Percentiles rank a stretch among this genome's conserved stretches.
These are phyloP conservation scores for Pungitius pungitius DNA, from an alignment of 2,113 vertebrate genomes.

Conservation along the genomic window DNA sequence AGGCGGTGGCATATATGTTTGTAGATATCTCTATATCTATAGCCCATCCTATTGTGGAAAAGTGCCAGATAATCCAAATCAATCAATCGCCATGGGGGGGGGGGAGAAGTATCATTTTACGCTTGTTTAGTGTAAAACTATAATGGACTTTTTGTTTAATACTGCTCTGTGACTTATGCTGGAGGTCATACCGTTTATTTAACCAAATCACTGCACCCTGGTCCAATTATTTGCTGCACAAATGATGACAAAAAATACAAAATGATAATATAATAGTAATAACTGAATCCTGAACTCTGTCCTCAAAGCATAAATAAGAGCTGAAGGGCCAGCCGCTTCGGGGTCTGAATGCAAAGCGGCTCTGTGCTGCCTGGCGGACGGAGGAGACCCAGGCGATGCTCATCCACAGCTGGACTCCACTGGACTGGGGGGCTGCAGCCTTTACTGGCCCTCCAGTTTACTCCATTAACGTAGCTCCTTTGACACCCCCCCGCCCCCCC, in stretches of 20 bases:
- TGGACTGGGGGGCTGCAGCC: slow-evolving; percentile 62
- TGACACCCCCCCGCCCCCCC: slow-evolving; percentile 37
- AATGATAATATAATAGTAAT: slow-evolving; percentile 61
- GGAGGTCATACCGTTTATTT: slow-evolving; percentile 42
- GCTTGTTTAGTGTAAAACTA: slow-evolving; percentile 40
- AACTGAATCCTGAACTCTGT: slow-evolving; percentile 50
- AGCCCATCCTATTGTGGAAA: slow-evolving; percentile 68
- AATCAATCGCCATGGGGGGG: slow-evolving; percentile 62
- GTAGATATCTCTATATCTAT: slow-evolving; percentile 47
- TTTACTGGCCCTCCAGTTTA: slow-evolving; percentile 71
- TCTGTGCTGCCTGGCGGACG: slow-evolving; percentile 56
- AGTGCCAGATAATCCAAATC: slow-evolving; percentile 73
- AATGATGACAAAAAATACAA: slow-evolving; percentile 66
- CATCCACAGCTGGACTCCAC: slow-evolving; percentile 72
- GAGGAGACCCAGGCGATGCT: slow-evolving; percentile 69
- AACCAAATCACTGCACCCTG: slow-evolving; percentile 30
- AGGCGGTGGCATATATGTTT: slow-evolving; percentile 62
- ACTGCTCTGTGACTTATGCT: slow-evolving; percentile 35
- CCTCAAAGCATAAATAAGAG: slow-evolving; percentile 48
- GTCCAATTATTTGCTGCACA: slow-evolving; percentile 34
- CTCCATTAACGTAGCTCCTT: slow-evolving; percentile 69
- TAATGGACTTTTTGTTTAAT: slow-evolving; percentile 33
- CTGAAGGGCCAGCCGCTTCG: slow-evolving; percentile 40
- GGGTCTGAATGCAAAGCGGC: slow-evolving; percentile 37
- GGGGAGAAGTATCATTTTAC: slow-evolving; percentile 35